These are phyloP conservation scores for Brachionus koreanus DNA, from an alignment of 1,140 invertebrate genomes.

Conservation along the genomic window DNA sequence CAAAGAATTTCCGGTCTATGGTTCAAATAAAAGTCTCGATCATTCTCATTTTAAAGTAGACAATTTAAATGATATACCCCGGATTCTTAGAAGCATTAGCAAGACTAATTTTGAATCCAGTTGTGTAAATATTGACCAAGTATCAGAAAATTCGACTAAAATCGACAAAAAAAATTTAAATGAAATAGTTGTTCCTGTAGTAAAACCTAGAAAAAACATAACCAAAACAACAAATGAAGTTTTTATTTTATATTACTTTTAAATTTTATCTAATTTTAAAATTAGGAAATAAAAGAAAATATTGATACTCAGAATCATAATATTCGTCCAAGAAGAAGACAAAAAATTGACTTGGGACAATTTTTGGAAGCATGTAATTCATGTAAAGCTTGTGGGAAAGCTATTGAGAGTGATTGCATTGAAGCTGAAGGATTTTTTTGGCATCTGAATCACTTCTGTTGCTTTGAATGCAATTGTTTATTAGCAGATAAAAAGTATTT, in stretches of 20 bases:
- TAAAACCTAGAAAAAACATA: not conserved
- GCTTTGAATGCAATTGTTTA: not conserved
- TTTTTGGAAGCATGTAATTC: not conserved
- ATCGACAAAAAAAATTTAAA: not conserved
- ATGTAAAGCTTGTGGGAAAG: not conserved
- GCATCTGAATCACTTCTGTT: conserved; percentile 6
- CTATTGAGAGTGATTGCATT: not conserved
- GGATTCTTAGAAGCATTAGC: not conserved
- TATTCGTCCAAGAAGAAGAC: not conserved
- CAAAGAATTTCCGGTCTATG: not conserved
- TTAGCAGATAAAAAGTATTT: conserved; percentile 33
- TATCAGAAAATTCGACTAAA: not conserved
- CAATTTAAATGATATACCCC: not conserved
- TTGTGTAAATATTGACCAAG: not conserved
- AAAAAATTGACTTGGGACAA: not conserved
- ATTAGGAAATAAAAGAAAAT: too few relatives aligned
- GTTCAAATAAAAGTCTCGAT: not conserved
- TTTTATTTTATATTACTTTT: too few relatives aligned
- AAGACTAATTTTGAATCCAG: not conserved
- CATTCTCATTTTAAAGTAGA: not conserved
- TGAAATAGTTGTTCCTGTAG: not conserved
- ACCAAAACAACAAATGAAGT: too few relatives aligned
- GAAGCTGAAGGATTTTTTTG: not conserved
- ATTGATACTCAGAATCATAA: not conserved
- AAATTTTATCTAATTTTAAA: too few relatives aligned